Evolutionary conservation across 1,140 invertebrate species (phyloP), one percentile per base, ranked within the genome.

Genomic region (Micrasema longulum): DNA sequence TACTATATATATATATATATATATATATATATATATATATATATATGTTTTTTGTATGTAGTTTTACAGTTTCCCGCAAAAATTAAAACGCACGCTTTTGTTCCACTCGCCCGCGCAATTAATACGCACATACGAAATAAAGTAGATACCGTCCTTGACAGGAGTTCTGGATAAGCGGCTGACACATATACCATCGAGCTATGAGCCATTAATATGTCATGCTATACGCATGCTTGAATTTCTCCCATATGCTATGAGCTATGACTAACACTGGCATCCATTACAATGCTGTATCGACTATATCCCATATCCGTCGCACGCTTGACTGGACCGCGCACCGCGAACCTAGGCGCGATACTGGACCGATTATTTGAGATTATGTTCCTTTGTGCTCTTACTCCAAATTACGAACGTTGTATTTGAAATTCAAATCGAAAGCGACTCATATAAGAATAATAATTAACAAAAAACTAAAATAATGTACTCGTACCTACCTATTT

Each of bases 171-270:
- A 52, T 48, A 52, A 52, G 43, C 65, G 41, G 64, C 65, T 72
- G 71, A 72, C 71, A 68, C 71, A 68, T 68, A 60, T 72, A 53
- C 71, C 64, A 41, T n/a, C 18, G 47, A 22, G 10, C 52, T 35
- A 31, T 35, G 26, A 10, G 69, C 60, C 69, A 72, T 63, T 48
- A 67, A 66, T 62, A 67, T 48, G 70, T 41, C 64, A 62, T 64
- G 71, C 71, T 72, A 60, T 41, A 72, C 62, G 64, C 71, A 72
- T 63, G 41, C 63, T 60, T 68, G 71, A 60, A 68, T 68, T 63
- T 68, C 63, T 72, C 71, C 71, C 57, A 38, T 60, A 38, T n/a
- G n/a, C n/a, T n/a, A n/a, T n/a, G n/a, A n/a, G n/a, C n/a, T n/a
- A n/a, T 63, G 71, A 72, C 55, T 71, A 48, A 71, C 69, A 10